Evolutionary conservation across 2,888 invertebrate species (phyloP), one percentile per base, ranked within the genome.

Genomic region (Helicoverpa assulta): DNA sequence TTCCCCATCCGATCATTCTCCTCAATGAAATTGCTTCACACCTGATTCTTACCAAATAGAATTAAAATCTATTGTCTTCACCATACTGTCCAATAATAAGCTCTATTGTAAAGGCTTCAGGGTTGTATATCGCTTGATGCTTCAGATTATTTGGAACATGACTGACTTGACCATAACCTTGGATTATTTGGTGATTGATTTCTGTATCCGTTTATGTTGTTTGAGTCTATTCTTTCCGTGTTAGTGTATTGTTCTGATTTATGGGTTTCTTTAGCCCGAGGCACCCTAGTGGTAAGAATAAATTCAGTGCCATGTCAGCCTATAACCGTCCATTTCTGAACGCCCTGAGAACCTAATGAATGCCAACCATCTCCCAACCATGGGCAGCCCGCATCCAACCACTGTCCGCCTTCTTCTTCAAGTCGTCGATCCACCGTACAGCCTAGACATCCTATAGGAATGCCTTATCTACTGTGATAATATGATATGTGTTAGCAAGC

Each of bases 91-190:
- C 5, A 12, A 81, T 57, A 58, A 7, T 51, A 18, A 2, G 29
- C 65, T 65, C 56, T 82, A 66, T 71, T 47, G 1, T 14, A 7
- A 1, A 10, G 21, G 0, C 0, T 0, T 8, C 57, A 67, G 18
- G 40, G 64, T 69, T 10, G 50, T 12, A 12, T 69, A 68, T 71
- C 6, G 18, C 60, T 16, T 37, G 61, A 43, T 1, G 16, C 1
- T 16, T 29, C 7, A 50, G 14, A 16, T 4, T 57, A 19, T 63
- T 63, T 68, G 50, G 58, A 53, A 43, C 59, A 65, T 29, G 53
- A 70, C 61, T 18, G 21, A 7, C 29, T 70, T 85, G 85, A 73
- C 85, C 85, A 55, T 85, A 80, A 85, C 83, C 85, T 85, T 85
- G 81, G 33, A 56, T 53, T 62, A 54, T 68, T 56, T 40, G 47